Percentiles rank a stretch among this genome's conserved stretches.
Evolutionary conservation across 2,888 invertebrate species (phyloP).

Genomic region (Rotaria macrura): DNA sequence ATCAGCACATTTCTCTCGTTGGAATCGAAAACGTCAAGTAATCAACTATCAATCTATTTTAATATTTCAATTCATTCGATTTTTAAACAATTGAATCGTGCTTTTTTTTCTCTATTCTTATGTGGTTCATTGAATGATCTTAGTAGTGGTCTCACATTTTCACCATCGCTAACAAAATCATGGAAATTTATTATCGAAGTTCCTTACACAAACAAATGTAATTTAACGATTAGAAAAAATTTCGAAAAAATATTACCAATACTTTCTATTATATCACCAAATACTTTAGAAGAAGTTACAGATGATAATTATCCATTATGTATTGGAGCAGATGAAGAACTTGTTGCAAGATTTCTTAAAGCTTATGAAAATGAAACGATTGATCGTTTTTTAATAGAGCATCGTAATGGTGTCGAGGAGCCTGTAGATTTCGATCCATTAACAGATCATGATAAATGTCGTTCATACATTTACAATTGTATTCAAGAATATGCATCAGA

Average conservation of each 20-base stretch:
- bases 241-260: not conserved
- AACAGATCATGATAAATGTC: not conserved
- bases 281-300: not conserved
- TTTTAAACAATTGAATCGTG: constrained; percentile 5
- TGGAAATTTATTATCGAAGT: not conserved
- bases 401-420: not conserved
- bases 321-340: constrained; percentile 13
- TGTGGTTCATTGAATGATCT: not conserved
- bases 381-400: not conserved
- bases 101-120: not conserved
- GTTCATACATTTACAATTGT: not conserved
- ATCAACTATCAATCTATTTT: not conserved
- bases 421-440: not conserved
- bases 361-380: not conserved
- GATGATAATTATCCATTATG: not conserved
- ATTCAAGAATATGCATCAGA: not conserved
- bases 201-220: not conserved
- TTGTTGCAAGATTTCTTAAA: constrained; percentile 11
- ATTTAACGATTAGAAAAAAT: not conserved
- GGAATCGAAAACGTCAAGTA: not conserved
- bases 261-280: not conserved
- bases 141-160: not conserved
- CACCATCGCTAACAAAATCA: not conserved
- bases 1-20: not conserved
- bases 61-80: constrained; percentile 7